Evolutionary conservation across 2,888 invertebrate genomes (phyloP).

Genomic region (Scotopteryx bipunctaria): DNA sequence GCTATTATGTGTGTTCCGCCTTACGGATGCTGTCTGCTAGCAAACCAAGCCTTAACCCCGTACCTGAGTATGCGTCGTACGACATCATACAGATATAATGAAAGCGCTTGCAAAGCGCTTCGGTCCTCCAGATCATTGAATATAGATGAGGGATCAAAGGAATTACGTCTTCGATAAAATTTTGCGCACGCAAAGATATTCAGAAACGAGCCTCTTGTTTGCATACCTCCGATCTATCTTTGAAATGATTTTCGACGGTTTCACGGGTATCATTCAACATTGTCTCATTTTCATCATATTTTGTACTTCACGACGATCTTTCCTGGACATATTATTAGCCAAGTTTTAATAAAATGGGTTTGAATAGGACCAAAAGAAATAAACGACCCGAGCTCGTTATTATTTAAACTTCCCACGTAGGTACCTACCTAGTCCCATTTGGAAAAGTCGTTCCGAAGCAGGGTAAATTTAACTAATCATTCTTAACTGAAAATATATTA

Average conservation of each 20-base stretch:
- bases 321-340: too few relatives aligned
- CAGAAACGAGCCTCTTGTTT: slow-evolving; percentile 59
- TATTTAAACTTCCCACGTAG: too few relatives aligned
- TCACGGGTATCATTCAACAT: not conserved
- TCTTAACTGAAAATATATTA: too few relatives aligned
- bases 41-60: not conserved
- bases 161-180: slow-evolving; percentile 77
- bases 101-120: slow-evolving; percentile 77
- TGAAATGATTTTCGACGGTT: slow-evolving; percentile 15
- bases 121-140: slow-evolving; percentile 77
- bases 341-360: too few relatives aligned
- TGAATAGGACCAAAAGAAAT: too few relatives aligned
- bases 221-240: slow-evolving; percentile 48
- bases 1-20: too few relatives aligned
- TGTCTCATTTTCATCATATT: not conserved
- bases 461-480: too few relatives aligned
- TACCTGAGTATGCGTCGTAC: slow-evolving; percentile 30
- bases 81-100: slow-evolving; percentile 71
- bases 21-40: too few relatives aligned
- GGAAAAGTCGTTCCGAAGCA: too few relatives aligned
- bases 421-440: too few relatives aligned
- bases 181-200: slow-evolving; percentile 71
- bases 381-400: too few relatives aligned
- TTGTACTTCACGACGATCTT: too few relatives aligned
- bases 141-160: slow-evolving; percentile 81